Conservation (phyloP, 2,888 invertebrate genomes). For the Pterobdella sp. region DNA sequence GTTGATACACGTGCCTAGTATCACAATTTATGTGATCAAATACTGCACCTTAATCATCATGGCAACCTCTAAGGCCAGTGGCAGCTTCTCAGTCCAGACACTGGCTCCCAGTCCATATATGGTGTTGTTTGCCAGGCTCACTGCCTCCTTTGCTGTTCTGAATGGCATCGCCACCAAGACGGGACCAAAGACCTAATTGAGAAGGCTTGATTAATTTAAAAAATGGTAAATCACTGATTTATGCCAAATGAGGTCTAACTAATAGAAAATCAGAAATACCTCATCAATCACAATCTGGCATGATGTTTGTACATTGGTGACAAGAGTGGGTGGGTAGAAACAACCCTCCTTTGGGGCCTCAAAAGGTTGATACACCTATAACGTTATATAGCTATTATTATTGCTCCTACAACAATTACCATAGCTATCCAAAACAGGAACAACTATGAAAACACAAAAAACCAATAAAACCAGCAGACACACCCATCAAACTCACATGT, state of each 20-base stretch:
- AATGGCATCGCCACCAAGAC: conserved; percentile 54
- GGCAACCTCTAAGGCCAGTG: conserved; percentile 56
- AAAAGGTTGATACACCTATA: conserved; percentile 46
- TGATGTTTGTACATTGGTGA: conserved; percentile 52
- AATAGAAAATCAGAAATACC: conserved; percentile 45
- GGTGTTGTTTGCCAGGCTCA: conserved; percentile 56
- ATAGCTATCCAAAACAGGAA: neutral
- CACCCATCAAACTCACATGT: conserved; percentile 41
- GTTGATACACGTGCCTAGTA: too few species aligned
- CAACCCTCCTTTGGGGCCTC: conserved; percentile 38
- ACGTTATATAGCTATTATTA: too few species aligned
- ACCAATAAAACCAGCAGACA: too few species aligned
- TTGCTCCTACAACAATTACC: too few species aligned
- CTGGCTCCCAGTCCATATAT: conserved; percentile 55
- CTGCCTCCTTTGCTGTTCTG: conserved; percentile 57
- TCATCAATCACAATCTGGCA: conserved; percentile 53
- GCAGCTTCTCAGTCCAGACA: conserved; percentile 58
- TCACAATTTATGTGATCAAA: neutral
- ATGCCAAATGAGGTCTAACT: neutral
- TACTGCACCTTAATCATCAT: conserved; percentile 49
- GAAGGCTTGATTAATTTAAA: neutral
- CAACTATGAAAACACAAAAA: neutral
- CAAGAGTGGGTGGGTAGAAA: conserved; percentile 51
- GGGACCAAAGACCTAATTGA: conserved; percentile 36
- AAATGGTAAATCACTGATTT: neutral